Evolutionary conservation across 1,140 invertebrate species (phyloP).

Genomic region (Drosophila athabasca): DNA sequence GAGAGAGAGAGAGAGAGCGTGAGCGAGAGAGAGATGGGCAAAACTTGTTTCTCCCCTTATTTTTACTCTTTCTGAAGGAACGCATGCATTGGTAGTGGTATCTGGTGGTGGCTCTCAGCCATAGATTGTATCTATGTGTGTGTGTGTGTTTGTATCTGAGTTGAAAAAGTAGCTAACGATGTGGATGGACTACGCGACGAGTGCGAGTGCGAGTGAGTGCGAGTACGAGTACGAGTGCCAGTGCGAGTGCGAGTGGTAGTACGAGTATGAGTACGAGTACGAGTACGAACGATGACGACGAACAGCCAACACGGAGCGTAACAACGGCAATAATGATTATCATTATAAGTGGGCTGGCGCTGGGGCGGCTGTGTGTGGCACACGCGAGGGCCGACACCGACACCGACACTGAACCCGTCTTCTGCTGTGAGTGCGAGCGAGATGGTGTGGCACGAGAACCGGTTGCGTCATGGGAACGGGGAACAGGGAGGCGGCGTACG

Average conservation of each 20-base stretch:
- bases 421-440: constrained; percentile 31
- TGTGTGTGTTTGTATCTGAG: constrained; percentile 33
- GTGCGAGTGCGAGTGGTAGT: neutral
- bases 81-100: neutral
- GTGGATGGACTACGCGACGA: constrained; percentile 9
- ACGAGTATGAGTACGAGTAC: neutral
- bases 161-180: constrained; percentile 68
- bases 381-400: neutral
- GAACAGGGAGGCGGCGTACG: neutral
- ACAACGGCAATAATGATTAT: constrained; percentile 83
- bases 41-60: constrained; percentile 70
- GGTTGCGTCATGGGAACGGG: constrained; percentile 58
- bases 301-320: constrained; percentile 59
- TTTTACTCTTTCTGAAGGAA: constrained; percentile 6
- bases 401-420: neutral
- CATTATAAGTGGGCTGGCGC: constrained; percentile 81
- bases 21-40: constrained; percentile 29
- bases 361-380: constrained; percentile 43
- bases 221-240: neutral
- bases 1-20: constrained; percentile 3
- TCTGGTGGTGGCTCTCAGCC: neutral
- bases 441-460: constrained; percentile 53
- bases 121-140: neutral
- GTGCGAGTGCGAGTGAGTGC: constrained; percentile 4
- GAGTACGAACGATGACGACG: constrained; percentile 39